phyloP scores from a whole-genome alignment of 1,140 invertebrate species.

The Anoplolepis gracilipes region DNA sequence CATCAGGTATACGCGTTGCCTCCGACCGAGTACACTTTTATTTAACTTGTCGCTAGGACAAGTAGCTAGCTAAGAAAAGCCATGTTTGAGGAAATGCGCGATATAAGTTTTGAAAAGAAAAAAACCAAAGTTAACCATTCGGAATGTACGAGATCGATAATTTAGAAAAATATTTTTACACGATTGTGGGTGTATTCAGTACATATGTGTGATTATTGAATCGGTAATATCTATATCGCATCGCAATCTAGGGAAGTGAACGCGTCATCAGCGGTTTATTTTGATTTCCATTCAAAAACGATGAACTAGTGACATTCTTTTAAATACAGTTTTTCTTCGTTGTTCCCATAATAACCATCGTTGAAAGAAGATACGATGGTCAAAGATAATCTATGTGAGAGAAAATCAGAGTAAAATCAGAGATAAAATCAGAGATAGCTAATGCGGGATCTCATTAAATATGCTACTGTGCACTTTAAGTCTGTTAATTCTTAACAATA shows the following conservation, averaged over 20 bases:
- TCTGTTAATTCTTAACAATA: constrained; percentile 21
- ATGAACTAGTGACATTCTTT: constrained; percentile 24
- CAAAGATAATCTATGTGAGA: background rate
- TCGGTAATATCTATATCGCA: constrained; percentile 1
- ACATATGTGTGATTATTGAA: background rate
- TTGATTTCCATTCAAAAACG: constrained; percentile 29
- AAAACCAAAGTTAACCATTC: background rate
- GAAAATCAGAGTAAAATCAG: background rate
- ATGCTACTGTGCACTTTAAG: background rate
- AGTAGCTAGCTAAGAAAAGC: background rate
- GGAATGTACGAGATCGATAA: background rate
- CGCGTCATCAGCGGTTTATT: background rate
- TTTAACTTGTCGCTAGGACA: background rate
- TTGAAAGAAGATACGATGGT: background rate
- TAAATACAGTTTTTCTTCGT: background rate
- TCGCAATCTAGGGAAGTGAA: background rate
- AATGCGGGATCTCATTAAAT: background rate
- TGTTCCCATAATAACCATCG: background rate
- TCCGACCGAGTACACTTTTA: background rate
- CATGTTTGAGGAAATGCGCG: background rate
- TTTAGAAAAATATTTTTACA: background rate
- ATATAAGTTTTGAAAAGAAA: constrained; percentile 11
- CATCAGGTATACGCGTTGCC: constrained; percentile 30
- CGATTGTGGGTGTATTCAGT: background rate
- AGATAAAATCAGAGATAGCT: background rate